Evolutionary conservation across 1,140 invertebrate species (phyloP).

Genomic region (Paraescarpia echinospica): DNA sequence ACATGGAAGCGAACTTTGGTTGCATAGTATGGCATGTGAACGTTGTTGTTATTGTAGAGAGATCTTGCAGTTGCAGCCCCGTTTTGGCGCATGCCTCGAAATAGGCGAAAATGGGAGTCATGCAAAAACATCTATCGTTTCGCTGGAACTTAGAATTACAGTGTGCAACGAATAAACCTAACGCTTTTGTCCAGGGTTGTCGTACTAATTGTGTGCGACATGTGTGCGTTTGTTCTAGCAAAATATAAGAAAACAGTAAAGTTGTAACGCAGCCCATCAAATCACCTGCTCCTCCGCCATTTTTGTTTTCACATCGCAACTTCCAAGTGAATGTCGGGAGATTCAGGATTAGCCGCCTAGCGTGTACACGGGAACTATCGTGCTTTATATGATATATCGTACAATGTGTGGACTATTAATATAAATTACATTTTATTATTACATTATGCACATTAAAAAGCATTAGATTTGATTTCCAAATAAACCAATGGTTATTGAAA

Average conservation of each 20-base stretch:
- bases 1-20: background rate
- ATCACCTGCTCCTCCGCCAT: slow-evolving; percentile 56
- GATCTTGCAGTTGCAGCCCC: background rate
- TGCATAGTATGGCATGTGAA: background rate
- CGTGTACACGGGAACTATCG: background rate
- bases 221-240: background rate
- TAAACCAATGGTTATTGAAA: background rate
- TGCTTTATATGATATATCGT: background rate
- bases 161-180: background rate
- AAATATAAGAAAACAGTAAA: slow-evolving; percentile 17
- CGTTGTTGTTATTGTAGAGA: background rate
- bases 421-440: background rate
- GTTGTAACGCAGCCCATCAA: background rate
- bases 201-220: background rate
- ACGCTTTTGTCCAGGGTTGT: background rate
- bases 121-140: background rate
- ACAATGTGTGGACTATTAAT: background rate
- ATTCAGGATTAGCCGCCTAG: background rate
- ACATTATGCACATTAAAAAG: background rate
- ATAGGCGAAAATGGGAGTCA: background rate
- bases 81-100: background rate
- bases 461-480: background rate
- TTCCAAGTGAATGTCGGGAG: background rate
- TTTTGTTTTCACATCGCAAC: slow-evolving; percentile 47
- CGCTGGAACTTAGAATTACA: background rate